Percentiles rank a stretch among this genome's conserved stretches.
These are phyloP conservation scores for Balaenoptera acutorostrata DNA, from an alignment of 2,113 vertebrate genomes.

Conservation along the genomic window DNA sequence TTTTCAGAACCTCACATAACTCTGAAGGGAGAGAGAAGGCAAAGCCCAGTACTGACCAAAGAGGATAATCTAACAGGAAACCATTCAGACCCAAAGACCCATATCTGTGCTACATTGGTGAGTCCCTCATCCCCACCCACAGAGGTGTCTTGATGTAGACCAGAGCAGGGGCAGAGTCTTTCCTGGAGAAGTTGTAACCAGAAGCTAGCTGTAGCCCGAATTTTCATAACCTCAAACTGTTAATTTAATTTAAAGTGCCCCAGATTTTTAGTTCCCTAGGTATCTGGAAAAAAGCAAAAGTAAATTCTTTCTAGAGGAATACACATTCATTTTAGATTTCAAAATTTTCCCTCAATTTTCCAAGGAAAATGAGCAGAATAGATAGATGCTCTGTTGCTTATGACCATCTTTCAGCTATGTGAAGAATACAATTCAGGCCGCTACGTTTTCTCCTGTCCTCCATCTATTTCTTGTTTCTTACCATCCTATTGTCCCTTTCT, in stretches of 20 bases:
- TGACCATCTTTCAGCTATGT: not conserved
- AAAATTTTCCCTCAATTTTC: not conserved
- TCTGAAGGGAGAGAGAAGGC: not conserved
- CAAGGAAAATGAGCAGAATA: not conserved
- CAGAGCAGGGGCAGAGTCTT: not conserved
- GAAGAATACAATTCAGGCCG: not conserved
- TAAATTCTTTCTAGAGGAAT: not conserved
- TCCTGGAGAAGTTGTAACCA: not conserved
- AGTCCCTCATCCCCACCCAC: rapidly evolving
- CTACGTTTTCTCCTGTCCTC: not conserved
- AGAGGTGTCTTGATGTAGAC: not conserved
- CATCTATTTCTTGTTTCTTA: not conserved
- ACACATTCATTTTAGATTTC: not conserved
- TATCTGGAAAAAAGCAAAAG: not conserved
- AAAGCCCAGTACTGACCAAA: not conserved
- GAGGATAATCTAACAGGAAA: not conserved
- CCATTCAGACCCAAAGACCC: not conserved
- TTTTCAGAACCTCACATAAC: not conserved
- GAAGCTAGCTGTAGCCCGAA: not conserved
- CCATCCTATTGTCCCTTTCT: not conserved
- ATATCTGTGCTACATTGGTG: rapidly evolving
- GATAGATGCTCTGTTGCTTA: not conserved
- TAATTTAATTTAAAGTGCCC: not conserved
- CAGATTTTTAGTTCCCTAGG: not conserved
- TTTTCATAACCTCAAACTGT: not conserved